Conservation (phyloP, 2,888 invertebrate species). For the Cataglyphis altisquamis region DNA sequence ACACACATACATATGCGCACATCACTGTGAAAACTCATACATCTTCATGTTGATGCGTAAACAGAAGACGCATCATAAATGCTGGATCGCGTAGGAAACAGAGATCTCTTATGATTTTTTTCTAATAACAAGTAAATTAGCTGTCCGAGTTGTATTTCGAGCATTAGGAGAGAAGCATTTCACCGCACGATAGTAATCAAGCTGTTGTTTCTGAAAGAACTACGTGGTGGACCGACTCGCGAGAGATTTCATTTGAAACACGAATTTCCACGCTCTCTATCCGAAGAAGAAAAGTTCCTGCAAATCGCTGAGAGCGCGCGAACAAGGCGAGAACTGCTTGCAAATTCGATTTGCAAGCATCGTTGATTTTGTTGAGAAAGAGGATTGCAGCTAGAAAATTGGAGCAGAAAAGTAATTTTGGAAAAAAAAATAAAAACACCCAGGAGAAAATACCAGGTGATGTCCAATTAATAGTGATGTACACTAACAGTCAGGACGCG, state of each 20-base stretch:
- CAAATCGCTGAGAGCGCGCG: constrained; percentile 14
- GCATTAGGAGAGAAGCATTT: neutral
- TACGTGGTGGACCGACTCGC: neutral
- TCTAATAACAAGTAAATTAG: neutral
- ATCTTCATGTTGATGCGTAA: constrained; percentile 9
- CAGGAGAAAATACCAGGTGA: constrained; percentile 20
- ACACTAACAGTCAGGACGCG: constrained; percentile 40
- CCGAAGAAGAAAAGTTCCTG: constrained; percentile 22
- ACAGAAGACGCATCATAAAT: neutral
- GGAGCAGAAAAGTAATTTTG: neutral
- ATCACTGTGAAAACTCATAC: neutral
- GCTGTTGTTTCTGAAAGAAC: constrained; percentile 23
- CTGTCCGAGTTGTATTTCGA: neutral
- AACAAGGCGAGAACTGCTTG: constrained; percentile 38
- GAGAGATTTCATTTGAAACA: constrained; percentile 32
- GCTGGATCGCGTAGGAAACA: too few species aligned
- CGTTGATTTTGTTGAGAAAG: constrained; percentile 30
- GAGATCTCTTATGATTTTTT: neutral
- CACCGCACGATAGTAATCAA: constrained; percentile 3
- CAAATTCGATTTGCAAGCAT: constrained; percentile 48
- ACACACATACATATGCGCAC: neutral
- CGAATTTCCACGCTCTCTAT: constrained; percentile 5
- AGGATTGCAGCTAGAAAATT: constrained; percentile 23
- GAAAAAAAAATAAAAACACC: neutral
- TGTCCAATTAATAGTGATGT: constrained; percentile 54